These are phyloP conservation scores for Pogona vitticeps DNA, from an alignment of 2,113 vertebrate genomes.

Conservation along the genomic window DNA sequence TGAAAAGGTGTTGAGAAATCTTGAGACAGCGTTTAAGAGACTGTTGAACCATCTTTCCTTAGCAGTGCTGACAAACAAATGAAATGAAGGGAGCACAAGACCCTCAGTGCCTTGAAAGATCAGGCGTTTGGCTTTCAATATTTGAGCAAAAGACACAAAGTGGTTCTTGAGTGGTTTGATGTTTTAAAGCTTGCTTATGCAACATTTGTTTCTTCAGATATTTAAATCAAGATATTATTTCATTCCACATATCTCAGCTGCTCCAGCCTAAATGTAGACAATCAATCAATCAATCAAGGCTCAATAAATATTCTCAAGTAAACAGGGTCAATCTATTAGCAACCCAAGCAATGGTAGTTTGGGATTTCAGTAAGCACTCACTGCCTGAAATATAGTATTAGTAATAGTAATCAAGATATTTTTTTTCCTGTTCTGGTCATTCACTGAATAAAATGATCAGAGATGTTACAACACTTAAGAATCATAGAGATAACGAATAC, in stretches of 20 bases:
- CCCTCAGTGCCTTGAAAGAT: neutral
- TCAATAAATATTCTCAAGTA: neutral
- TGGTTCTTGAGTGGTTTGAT: neutral
- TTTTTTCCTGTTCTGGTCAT: no score
- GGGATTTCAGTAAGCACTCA: neutral
- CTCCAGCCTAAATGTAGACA: neutral
- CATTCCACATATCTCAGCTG: neutral
- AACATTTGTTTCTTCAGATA: neutral
- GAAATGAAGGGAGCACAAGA: rapidly evolving
- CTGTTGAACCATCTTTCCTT: neutral
- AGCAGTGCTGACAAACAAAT: neutral
- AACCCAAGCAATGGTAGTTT: neutral
- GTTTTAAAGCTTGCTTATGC: neutral
- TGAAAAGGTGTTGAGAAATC: neutral
- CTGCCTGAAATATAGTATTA: neutral
- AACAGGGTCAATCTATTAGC: neutral
- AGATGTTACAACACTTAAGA: neutral
- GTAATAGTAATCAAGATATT: neutral
- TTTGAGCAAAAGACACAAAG: neutral
- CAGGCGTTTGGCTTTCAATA: neutral
- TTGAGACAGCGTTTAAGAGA: neutral
- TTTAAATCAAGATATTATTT: neutral
- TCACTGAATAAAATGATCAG: neutral
- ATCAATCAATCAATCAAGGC: no score
- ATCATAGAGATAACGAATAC: neutral